Evolutionary conservation across 1,140 invertebrate species (phyloP).

Genomic region (Trichonephila clavata): DNA sequence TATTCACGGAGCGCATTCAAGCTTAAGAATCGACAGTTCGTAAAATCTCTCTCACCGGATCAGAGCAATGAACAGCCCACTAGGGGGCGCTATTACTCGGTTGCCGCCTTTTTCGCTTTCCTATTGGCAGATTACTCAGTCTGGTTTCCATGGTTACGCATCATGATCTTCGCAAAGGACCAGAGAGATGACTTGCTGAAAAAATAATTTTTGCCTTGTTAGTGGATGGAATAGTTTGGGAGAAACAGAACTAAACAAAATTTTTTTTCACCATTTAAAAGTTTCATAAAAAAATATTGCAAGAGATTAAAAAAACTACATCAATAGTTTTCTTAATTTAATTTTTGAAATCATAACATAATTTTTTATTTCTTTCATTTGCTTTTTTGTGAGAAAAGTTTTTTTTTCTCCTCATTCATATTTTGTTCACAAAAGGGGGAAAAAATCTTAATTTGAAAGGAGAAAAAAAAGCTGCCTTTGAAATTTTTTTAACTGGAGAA

Average conservation of each 20-base stretch:
- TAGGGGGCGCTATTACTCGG: constrained; percentile 40
- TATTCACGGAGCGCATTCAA: background rate
- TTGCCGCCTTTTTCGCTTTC: constrained; percentile 47
- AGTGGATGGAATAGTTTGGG: constrained; percentile 8
- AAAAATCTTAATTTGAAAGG: no score
- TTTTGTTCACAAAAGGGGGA: no score
- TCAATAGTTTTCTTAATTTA: background rate
- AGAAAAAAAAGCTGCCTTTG: no score
- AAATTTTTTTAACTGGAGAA: no score
- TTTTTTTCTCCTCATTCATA: background rate
- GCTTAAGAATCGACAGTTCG: constrained; percentile 37
- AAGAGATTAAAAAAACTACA: background rate
- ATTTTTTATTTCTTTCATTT: background rate
- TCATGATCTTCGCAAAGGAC: constrained; percentile 29
- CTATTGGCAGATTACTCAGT: constrained; percentile 19
- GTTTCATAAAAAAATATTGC: background rate
- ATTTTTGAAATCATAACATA: background rate
- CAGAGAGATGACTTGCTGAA: background rate
- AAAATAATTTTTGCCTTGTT: constrained; percentile 27
- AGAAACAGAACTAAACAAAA: background rate
- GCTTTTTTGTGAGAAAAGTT: background rate
- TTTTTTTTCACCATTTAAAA: background rate
- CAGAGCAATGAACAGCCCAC: background rate
- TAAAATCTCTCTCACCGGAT: background rate
- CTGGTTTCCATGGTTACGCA: constrained; percentile 66